Conservation (phyloP, 2,888 invertebrate species). For the Elegia similella region DNA sequence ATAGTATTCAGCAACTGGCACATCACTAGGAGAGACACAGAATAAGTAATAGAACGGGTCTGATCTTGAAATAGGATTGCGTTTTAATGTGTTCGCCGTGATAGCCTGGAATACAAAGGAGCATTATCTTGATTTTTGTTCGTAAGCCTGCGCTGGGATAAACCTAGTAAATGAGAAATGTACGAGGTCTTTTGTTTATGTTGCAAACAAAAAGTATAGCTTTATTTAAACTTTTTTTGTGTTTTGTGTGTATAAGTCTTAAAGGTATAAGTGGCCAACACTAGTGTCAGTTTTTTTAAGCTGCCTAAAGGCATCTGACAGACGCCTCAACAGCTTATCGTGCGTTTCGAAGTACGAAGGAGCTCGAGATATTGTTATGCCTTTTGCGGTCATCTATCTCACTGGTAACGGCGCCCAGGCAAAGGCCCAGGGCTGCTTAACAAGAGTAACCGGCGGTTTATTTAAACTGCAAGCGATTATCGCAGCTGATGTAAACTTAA, state of each 20-base stretch:
- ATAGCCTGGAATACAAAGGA: slow-evolving; percentile 4
- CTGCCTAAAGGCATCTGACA: too few species aligned
- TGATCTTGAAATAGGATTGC: slow-evolving; percentile 3
- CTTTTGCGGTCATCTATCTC: too few species aligned
- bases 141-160: background rate
- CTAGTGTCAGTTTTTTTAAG: too few species aligned
- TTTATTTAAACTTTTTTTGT: too few species aligned
- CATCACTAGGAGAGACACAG: background rate
- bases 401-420: too few species aligned
- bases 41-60: background rate
- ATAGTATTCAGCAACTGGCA: background rate
- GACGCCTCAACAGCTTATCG: too few species aligned
- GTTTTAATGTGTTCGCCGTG: background rate
- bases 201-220: background rate
- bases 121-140: slow-evolving; percentile 5
- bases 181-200: background rate
- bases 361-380: too few species aligned
- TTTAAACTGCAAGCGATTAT: background rate
- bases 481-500: background rate
- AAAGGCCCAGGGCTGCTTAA: too few species aligned
- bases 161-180: background rate
- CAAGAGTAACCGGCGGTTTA: too few species aligned
- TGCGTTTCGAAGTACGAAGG: too few species aligned
- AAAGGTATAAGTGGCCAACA: too few species aligned
- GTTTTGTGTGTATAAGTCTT: too few species aligned